Conservation (phyloP, 2,888 invertebrate species). For the Acholoe squamosa region DNA sequence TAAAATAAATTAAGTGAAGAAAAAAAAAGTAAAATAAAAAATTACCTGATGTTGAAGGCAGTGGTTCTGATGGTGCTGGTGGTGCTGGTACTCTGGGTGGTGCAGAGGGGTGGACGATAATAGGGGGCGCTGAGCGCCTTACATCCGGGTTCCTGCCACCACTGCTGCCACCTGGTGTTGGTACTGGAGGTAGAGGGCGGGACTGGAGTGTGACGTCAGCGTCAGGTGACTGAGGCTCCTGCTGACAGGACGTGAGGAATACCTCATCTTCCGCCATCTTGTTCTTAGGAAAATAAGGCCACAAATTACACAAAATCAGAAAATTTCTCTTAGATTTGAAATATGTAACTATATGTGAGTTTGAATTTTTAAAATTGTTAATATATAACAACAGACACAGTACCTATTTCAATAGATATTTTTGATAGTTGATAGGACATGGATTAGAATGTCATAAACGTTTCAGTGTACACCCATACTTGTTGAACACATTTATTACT, state of each 20-base stretch:
- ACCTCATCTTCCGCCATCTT: slow-evolving; percentile 26
- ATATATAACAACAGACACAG: no score
- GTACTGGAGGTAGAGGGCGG: background rate
- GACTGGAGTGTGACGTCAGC: background rate
- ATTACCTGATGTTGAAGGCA: slow-evolving; percentile 10
- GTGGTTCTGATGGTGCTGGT: slow-evolving; percentile 13
- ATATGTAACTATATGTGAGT: no score
- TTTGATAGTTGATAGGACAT: no score
- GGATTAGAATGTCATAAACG: no score
- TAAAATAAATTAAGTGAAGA: no score
- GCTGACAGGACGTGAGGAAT: background rate
- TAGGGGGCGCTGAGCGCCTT: background rate
- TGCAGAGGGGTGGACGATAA: background rate
- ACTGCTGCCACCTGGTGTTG: background rate
- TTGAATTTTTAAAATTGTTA: no score
- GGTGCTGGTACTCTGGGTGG: background rate
- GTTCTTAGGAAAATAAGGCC: background rate
- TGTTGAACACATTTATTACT: no score
- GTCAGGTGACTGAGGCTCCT: background rate
- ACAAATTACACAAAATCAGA: no score
- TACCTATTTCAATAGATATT: no score
- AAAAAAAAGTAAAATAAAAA: no score
- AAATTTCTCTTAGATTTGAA: no score
- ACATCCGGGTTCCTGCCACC: background rate
- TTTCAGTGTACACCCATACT: no score